phyloP scores from a whole-genome alignment of 2,797 vertebrate genomes.

The Muscicapa comitata region DNA sequence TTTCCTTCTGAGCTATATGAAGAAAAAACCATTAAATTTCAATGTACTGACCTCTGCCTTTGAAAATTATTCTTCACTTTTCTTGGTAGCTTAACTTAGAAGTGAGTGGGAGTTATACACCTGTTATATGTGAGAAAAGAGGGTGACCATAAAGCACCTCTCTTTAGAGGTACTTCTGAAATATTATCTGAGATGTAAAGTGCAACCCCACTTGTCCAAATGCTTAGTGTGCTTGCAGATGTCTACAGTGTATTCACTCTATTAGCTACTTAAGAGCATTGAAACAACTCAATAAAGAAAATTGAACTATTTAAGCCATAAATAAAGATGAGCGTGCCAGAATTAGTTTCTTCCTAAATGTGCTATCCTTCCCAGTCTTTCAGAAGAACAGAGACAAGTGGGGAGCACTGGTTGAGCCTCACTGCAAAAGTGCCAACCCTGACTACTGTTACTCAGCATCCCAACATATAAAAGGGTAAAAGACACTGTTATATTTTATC shows the following conservation, averaged over 20 bases:
- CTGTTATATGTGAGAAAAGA: not conserved
- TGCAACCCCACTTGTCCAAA: not conserved
- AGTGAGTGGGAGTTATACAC: slow-evolving; percentile 15
- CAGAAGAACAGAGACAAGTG: not conserved
- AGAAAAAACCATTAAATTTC: not conserved
- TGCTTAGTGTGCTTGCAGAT: not conserved
- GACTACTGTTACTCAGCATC: not conserved
- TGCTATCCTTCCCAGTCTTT: not conserved
- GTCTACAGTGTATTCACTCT: not conserved
- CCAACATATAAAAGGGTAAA: not conserved
- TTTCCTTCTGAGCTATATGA: not conserved
- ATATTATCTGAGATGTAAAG: not conserved
- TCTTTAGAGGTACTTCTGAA: not conserved
- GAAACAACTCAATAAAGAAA: not conserved
- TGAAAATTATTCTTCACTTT: not conserved
- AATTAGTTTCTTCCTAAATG: not conserved
- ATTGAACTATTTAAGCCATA: not conserved
- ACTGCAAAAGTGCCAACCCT: not conserved
- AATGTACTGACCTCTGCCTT: not conserved
- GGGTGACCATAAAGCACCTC: not conserved
- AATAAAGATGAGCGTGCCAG: not conserved
- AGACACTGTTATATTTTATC: not conserved
- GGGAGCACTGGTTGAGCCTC: not conserved
- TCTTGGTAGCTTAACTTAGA: not conserved
- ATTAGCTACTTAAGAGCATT: not conserved